Evolutionary conservation across 2,888 invertebrate species (phyloP), one percentile per base, ranked within the genome.

Genomic region (Artemia sp.): DNA sequence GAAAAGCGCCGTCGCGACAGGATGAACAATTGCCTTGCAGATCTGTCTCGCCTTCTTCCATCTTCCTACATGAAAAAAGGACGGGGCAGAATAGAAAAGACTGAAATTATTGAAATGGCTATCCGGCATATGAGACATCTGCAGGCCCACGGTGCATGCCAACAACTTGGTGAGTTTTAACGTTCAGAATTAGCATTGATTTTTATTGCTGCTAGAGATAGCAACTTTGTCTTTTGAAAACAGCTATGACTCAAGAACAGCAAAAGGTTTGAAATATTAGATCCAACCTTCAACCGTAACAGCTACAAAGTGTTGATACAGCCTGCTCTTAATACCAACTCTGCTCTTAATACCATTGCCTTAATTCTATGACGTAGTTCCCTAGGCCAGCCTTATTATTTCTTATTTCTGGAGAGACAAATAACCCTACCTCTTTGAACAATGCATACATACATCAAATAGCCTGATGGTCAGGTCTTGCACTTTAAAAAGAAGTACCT

Each of bases 31-130:
- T 95, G 95, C 77, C 81, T 96, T 71, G 93, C 93, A 0, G 93
- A 95, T 78, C 83, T 96, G 51, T 92, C 93, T 70, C 85, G 92
- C 58, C 85, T 96, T 69, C 93, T 96, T 72, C 96, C 95, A 0
- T 86, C 91, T 1, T 90, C 91, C 76, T 94, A 92, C 78, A 82
- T 93, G 76, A 92, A 94, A 79, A 95, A 95, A 79, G 94, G 94
- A 9, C 85, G 95, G 70, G 95, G 95, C 14, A 83, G 96, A 66
- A 91, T 96, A 68, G 96, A 96, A 78, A 96, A 96, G 81, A 95
- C 95, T 0, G 95, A 96, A 81, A 95, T 96, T 72, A 94, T 96
- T 71, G 95, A 96, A 80, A 93, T 95, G 93, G 94, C 95, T 66
- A 95, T 94, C 73, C 86, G 90, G 71, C 93, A 95, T 76, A 86